These are phyloP conservation scores for Erinaceus europaeus DNA, from an alignment of 2,113 vertebrate genomes.

Conservation along the genomic window DNA sequence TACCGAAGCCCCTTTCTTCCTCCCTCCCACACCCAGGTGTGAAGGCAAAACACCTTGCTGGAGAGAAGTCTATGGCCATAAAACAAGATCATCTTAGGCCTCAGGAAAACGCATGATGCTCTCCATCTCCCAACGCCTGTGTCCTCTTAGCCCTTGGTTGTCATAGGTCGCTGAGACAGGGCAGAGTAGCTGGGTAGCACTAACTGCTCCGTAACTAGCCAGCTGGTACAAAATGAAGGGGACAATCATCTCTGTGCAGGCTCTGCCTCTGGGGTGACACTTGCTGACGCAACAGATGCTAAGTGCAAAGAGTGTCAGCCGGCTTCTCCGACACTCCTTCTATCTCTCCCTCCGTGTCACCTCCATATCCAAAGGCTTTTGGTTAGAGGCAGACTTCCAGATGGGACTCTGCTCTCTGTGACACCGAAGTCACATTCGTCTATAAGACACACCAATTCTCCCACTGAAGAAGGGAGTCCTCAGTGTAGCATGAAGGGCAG, in stretches of 20 bases:
- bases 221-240: neutral
- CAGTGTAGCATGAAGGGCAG: too few relatives aligned
- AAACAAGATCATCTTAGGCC: neutral
- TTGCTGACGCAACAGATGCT: fast-evolving
- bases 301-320: fast-evolving
- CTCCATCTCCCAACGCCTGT: neutral
- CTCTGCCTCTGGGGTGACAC: neutral
- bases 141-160: neutral
- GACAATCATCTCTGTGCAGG: neutral
- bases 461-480: neutral
- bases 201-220: neutral
- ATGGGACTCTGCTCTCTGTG: neutral
- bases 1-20: neutral
- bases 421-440: neutral
- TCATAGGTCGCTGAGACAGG: neutral
- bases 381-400: too few relatives aligned
- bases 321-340: too few relatives aligned
- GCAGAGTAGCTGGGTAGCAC: neutral
- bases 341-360: too few relatives aligned
- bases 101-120: neutral
- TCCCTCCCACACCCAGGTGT: neutral
- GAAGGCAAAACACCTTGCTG: neutral
- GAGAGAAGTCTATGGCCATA: neutral
- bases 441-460: neutral
- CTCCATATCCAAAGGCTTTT: too few relatives aligned